A percentile compares a stretch with the other conserved stretches of the same genome.
Evolutionary conservation across 2,113 vertebrate species (phyloP).

Genomic region (Siniperca chuatsi): DNA sequence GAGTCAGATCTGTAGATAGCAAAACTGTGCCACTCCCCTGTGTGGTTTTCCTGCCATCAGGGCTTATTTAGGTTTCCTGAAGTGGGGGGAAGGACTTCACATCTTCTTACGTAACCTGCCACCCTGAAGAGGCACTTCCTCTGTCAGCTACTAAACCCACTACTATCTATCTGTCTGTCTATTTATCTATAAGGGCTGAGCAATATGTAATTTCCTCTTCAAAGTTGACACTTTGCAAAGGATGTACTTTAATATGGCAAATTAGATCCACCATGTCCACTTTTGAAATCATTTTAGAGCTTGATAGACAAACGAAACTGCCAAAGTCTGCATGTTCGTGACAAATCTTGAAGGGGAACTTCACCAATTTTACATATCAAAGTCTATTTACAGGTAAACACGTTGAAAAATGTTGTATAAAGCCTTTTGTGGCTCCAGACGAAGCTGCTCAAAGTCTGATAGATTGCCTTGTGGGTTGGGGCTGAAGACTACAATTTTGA

Average conservation of each 20-base stretch:
- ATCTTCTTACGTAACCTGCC: conserved; percentile 66
- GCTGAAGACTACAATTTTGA: too few species aligned
- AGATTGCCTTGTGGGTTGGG: too few species aligned
- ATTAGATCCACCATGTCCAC: neutral
- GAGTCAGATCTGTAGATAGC: conserved; percentile 76
- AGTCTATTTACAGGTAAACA: too few species aligned
- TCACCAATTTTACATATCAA: neutral
- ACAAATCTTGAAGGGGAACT: neutral
- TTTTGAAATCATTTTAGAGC: neutral
- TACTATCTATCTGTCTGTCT: neutral
- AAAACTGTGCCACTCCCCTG: conserved; percentile 73
- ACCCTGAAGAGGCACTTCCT: conserved; percentile 77
- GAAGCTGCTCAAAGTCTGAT: too few species aligned
- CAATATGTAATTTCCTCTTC: neutral
- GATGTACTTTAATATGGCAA: neutral
- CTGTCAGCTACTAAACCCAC: conserved; percentile 42
- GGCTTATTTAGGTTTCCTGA: conserved; percentile 74
- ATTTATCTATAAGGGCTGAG: neutral
- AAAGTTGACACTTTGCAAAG: neutral
- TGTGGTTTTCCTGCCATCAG: conserved; percentile 80
- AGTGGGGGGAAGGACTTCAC: conserved; percentile 23
- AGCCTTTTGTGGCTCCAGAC: neutral
- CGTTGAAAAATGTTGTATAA: neutral
- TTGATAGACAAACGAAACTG: neutral
- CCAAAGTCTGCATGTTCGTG: neutral